Evolutionary conservation across 2,113 vertebrate species (phyloP).

Genomic region (Daubentonia madagascariensis): DNA sequence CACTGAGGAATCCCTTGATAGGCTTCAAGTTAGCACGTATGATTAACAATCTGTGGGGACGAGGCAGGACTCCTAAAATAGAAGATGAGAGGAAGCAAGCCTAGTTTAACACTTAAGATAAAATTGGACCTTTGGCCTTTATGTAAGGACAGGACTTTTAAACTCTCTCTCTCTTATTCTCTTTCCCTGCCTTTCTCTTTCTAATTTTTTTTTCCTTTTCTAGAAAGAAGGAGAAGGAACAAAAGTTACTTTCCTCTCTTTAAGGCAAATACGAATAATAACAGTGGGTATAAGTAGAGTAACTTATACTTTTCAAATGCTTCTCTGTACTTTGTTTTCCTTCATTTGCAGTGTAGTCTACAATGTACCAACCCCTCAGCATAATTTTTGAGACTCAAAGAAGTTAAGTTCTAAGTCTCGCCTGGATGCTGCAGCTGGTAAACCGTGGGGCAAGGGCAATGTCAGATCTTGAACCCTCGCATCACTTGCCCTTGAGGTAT

Average conservation of each 20-base stretch:
- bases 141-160: background rate
- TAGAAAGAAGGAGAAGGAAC: background rate
- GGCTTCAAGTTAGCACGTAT: background rate
- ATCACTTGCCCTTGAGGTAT: accelerated
- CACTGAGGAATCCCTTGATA: background rate
- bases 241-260: background rate
- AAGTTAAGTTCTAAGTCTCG: background rate
- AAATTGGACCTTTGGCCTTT: background rate
- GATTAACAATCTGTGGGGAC: background rate
- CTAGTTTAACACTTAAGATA: background rate
- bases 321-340: background rate
- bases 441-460: background rate
- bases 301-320: background rate
- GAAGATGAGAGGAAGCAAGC: background rate
- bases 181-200: background rate
- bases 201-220: background rate
- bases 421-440: background rate
- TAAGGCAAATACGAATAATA: background rate
- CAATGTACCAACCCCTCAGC: accelerated
- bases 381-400: background rate
- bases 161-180: background rate
- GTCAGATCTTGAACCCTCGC: background rate
- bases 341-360: background rate
- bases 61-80: background rate
- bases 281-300: background rate